Evolutionary conservation across 2,113 vertebrate genomes (phyloP).

Genomic region (Pachypanchax playfairii): DNA sequence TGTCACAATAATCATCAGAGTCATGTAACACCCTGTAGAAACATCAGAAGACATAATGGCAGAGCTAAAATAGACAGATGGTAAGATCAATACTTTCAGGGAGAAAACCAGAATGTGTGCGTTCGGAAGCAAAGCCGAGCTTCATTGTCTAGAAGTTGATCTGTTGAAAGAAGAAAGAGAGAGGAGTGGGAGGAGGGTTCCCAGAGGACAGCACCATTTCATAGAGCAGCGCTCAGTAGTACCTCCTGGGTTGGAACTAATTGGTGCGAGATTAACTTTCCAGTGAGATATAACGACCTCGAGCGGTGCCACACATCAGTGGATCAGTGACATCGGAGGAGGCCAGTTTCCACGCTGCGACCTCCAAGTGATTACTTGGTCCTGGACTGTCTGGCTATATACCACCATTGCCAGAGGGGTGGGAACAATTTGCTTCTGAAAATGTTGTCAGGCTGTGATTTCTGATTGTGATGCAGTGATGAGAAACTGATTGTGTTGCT

Average conservation of each 20-base stretch:
- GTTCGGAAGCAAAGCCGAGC: slow-evolving; percentile 30
- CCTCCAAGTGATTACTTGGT: slow-evolving; percentile 67
- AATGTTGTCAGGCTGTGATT: slow-evolving; percentile 23
- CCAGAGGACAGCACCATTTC: slow-evolving; percentile 71
- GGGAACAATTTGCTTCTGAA: slow-evolving; percentile 43
- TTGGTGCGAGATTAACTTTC: slow-evolving; percentile 81
- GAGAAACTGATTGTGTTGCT: slow-evolving; percentile 8
- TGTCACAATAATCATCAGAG: slow-evolving; percentile 66
- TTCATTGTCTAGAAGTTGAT: slow-evolving; percentile 65
- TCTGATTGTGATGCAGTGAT: slow-evolving; percentile 35
- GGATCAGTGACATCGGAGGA: slow-evolving; percentile 66
- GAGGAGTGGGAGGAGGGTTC: slow-evolving; percentile 39
- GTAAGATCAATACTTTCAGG: slow-evolving; percentile 67
- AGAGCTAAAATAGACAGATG: slow-evolving; percentile 65
- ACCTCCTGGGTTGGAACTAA: slow-evolving; percentile 80
- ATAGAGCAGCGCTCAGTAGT: slow-evolving; percentile 64
- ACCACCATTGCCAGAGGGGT: slow-evolving; percentile 40
- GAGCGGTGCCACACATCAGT: slow-evolving; percentile 65
- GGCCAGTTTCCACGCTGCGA: slow-evolving; percentile 41
- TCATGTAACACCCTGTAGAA: slow-evolving; percentile 55
- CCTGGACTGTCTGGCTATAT: slow-evolving; percentile 54
- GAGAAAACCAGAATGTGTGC: slow-evolving; percentile 14
- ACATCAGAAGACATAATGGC: slow-evolving; percentile 65
- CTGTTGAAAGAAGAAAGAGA: slow-evolving; percentile 55
- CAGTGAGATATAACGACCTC: slow-evolving; percentile 76